These are phyloP conservation scores for Salvelinus fontinalis DNA, from an alignment of 2,113 vertebrate species.

Conservation along the genomic window DNA sequence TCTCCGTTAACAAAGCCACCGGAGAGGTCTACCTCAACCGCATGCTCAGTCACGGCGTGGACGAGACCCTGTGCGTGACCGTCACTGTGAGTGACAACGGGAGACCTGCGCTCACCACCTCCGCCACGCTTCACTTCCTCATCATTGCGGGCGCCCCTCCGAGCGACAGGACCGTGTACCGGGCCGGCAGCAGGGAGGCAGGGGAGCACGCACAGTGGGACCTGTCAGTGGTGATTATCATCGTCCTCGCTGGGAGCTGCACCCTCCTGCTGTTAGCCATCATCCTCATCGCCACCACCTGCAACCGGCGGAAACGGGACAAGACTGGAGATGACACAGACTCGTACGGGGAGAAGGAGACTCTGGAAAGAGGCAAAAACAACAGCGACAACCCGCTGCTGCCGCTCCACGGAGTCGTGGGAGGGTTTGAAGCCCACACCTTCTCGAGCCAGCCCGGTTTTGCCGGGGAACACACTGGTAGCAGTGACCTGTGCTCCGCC, in stretches of 20 bases:
- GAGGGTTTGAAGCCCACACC: constrained; percentile 82
- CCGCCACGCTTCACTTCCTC: constrained; percentile 83
- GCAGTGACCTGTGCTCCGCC: constrained; percentile 74
- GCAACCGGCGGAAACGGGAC: constrained; percentile 85
- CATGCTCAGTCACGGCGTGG: constrained; percentile 83
- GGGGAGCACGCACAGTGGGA: constrained; percentile 81
- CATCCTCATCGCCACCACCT: constrained; percentile 94
- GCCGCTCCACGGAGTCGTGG: constrained; percentile 66
- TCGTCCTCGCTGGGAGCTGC: constrained; percentile 93
- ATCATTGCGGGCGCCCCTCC: constrained; percentile 80
- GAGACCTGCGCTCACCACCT: constrained; percentile 82
- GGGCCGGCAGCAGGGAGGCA: constrained; percentile 57
- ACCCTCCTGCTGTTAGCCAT: constrained; percentile 93
- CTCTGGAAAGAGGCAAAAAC: constrained; percentile 77
- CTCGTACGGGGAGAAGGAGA: constrained; percentile 74
- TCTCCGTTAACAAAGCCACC: constrained; percentile 83
- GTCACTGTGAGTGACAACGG: constrained; percentile 88
- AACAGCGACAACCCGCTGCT: constrained; percentile 77
- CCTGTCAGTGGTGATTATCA: constrained; percentile 91
- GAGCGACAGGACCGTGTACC: constrained; percentile 74
- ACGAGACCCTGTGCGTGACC: constrained; percentile 80
- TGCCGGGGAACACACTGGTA: constrained; percentile 72
- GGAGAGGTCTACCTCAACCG: constrained; percentile 88
- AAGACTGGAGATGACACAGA: constrained; percentile 72
- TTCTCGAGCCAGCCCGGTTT: constrained; percentile 85